Evolutionary conservation across 2,797 vertebrate genomes (phyloP).

Genomic region (Scolopax bukidnonensis): DNA sequence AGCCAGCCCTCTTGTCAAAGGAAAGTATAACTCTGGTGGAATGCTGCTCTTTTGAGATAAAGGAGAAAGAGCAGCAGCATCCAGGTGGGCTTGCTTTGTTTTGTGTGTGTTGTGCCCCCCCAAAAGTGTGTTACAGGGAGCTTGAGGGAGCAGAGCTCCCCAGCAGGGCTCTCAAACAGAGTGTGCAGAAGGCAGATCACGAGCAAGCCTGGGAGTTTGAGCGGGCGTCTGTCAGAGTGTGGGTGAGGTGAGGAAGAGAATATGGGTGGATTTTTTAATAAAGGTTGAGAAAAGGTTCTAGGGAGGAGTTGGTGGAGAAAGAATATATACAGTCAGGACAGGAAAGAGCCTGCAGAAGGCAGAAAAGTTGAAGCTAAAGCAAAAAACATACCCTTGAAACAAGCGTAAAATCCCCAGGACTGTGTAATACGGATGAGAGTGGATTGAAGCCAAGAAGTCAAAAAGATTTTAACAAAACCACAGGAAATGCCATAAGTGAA

Average conservation of each 20-base stretch:
- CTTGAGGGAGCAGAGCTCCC: neutral
- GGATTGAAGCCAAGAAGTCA: neutral
- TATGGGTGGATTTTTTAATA: neutral
- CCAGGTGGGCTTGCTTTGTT: neutral
- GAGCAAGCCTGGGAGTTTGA: neutral
- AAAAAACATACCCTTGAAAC: neutral
- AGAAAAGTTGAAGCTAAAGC: neutral
- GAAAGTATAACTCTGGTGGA: neutral
- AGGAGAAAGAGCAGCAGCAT: neutral
- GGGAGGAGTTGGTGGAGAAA: neutral
- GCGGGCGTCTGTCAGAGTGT: fast-evolving
- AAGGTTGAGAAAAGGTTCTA: neutral
- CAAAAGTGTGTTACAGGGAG: neutral
- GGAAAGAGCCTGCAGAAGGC: neutral
- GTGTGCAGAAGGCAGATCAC: neutral
- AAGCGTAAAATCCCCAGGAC: neutral
- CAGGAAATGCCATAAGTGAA: neutral
- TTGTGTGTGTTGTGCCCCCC: too few relatives aligned
- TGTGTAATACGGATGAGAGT: neutral
- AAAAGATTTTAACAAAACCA: neutral
- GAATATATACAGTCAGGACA: neutral
- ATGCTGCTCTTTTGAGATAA: neutral
- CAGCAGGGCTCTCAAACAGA: neutral
- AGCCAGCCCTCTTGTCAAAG: neutral
- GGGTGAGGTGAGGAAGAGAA: neutral